These are phyloP conservation scores for Peribatodes rhomboidaria DNA, from an alignment of 2,888 invertebrate species.

Conservation along the genomic window DNA sequence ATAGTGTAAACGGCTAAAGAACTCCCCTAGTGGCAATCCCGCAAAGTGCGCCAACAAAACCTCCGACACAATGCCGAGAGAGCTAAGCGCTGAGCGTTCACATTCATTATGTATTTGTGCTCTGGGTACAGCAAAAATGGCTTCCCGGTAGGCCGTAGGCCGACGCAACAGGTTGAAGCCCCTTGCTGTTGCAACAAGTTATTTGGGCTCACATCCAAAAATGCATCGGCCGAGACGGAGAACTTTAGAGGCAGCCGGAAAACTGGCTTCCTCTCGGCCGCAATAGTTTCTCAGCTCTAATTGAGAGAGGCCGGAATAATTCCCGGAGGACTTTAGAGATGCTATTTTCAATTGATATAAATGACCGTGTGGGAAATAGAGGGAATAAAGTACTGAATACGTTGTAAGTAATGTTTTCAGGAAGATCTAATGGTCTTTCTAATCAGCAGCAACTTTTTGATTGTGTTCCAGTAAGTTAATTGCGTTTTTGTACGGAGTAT, in stretches of 20 bases:
- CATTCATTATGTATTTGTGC: conserved; percentile 84
- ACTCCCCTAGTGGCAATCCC: conserved; percentile 64
- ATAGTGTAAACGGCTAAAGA: conserved; percentile 65
- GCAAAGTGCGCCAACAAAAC: conserved; percentile 64
- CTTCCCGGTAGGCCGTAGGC: conserved; percentile 66
- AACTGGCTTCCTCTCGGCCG: conserved; percentile 62
- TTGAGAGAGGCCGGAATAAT: conserved; percentile 45
- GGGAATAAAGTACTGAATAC: too few species aligned
- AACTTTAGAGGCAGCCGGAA: conserved; percentile 63
- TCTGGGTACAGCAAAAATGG: conserved; percentile 77
- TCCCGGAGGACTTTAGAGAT: conserved; percentile 38
- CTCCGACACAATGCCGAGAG: conserved; percentile 67
- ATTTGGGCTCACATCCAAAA: conserved; percentile 85
- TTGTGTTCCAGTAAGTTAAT: too few species aligned
- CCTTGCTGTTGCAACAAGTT: conserved; percentile 81
- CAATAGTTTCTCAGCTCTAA: conserved; percentile 59
- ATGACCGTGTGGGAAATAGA: background rate
- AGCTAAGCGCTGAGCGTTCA: conserved; percentile 70
- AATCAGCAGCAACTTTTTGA: too few species aligned
- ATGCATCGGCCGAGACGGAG: conserved; percentile 79
- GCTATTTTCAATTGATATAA: conserved; percentile 17
- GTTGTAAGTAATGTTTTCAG: too few species aligned
- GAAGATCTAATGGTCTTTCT: too few species aligned
- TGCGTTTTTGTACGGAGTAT: too few species aligned
- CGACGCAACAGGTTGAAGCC: conserved; percentile 79